These are phyloP conservation scores for Nothoprocta perdicaria DNA, from an alignment of 2,113 vertebrate species.

Conservation along the genomic window DNA sequence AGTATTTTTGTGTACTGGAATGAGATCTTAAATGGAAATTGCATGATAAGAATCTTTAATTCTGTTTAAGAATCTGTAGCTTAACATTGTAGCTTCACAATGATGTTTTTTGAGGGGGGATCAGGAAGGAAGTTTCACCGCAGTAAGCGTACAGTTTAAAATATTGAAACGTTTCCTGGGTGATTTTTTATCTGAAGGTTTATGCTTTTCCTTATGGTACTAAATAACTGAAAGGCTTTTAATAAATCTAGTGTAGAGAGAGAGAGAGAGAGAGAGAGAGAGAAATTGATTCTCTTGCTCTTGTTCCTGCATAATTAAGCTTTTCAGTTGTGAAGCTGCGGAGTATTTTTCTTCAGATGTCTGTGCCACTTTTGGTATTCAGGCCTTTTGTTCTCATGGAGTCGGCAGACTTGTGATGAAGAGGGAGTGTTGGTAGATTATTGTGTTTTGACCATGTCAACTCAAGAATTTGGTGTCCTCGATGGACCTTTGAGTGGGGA, in stretches of 20 bases:
- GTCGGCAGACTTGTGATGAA: not conserved
- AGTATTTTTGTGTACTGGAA: not conserved
- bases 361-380: not conserved
- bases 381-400: not conserved
- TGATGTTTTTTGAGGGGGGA: not conserved
- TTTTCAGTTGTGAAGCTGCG: not conserved
- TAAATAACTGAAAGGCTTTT: not conserved
- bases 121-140: not conserved
- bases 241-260: not conserved
- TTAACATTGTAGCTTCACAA: not conserved
- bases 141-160: not conserved
- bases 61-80: not conserved
- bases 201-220: not conserved
- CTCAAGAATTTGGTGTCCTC: not conserved
- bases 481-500: not conserved
- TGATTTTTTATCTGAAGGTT: not conserved
- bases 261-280: not conserved
- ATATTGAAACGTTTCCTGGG: rapidly evolving
- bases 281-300: not conserved
- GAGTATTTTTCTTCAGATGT: not conserved
- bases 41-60: not conserved
- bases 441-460: rapidly evolving
- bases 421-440: not conserved
- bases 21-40: not conserved
- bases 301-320: not conserved